These are phyloP conservation scores for Sphaerodactylus townsendi DNA, from an alignment of 2,113 vertebrate genomes.

Conservation along the genomic window DNA sequence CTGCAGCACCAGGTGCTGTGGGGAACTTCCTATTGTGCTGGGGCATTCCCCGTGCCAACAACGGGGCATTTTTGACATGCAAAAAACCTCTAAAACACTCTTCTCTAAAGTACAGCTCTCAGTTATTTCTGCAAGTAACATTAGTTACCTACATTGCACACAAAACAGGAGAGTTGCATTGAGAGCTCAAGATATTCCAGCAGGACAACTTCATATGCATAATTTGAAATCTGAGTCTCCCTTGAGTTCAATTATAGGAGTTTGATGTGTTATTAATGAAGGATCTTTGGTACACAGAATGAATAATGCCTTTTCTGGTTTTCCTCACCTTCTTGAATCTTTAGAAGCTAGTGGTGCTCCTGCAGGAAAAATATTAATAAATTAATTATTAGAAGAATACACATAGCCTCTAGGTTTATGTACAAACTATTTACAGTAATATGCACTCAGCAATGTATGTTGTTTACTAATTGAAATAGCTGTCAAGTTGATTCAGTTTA, in stretches of 20 bases:
- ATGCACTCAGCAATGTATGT: constrained; percentile 2
- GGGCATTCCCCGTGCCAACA: too few relatives aligned
- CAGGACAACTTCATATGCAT: neutral
- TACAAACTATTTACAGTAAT: constrained; percentile 19
- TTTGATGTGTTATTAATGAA: constrained; percentile 5
- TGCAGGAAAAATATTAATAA: constrained; percentile 8
- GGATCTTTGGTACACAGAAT: neutral
- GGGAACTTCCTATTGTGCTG: too few relatives aligned
- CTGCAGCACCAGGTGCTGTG: too few relatives aligned
- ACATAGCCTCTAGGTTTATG: constrained; percentile 3
- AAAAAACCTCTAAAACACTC: neutral
- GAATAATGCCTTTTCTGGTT: neutral
- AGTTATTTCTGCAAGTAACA: neutral
- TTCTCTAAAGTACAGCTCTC: neutral
- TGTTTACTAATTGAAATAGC: constrained; percentile 35
- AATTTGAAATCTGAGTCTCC: neutral
- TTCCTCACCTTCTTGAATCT: neutral
- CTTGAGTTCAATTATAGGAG: constrained; percentile 17
- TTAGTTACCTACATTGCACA: constrained; percentile 12
- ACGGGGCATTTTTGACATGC: too few relatives aligned
- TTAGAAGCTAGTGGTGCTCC: constrained; percentile 3
- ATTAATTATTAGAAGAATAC: constrained; percentile 50
- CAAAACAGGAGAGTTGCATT: constrained; percentile 15
- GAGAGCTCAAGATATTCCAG: constrained; percentile 28
- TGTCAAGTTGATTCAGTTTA: constrained; percentile 42